Evolutionary conservation across 92 coral and sea anemone genomes (phyloP), one percentile per base, ranked within the genome.

Genomic region (Siderastrea radians): DNA sequence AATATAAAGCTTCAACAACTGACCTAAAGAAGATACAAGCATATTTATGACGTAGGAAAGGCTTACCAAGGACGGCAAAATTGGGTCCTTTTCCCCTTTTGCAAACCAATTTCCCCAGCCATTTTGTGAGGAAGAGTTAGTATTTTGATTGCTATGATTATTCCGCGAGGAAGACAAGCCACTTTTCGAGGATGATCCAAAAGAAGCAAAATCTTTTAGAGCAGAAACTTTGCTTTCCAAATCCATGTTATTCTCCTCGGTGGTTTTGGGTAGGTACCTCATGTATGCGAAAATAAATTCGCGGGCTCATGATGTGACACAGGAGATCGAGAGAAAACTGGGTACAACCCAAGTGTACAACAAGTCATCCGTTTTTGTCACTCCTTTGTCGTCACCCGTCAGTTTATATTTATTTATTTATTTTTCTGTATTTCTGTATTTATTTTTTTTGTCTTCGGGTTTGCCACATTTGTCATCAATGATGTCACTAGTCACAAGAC

Each of bases 141-240:
- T 12, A 82, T 10, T 81, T 49, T 53, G 61, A 64, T 63, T 26
- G 11, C 68, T 74, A 15, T 51, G 80, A 70, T 38, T 58, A 53
- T 14, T 84, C 7, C 88, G 88, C 15, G 83, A 49, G 49, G 80
- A 77, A 0, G 95, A 80, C 1, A 82, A 45, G 57, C 75, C 83
- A 55, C 26, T 74, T 91, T 80, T 93, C 46, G 94, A 88, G 17
- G 98, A 83, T 6, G 94, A 92, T 77, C 97, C 95, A 86, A 90
- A 91, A 15, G 92, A 83, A 73, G 96, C 89, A 76, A 94, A 97
- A 51, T 90, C 96, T 80, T 94, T 95, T 16, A 97, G 90, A 47
- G 98, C 98, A 68, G 93, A 96, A 17, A 97, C 86, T 73, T 97
- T 97, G 2, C 95, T 84, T 70, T 97, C 99, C 77, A 97, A 81